Evolutionary conservation across 2,888 invertebrate genomes (phyloP).

Genomic region (Orthosia cruda): DNA sequence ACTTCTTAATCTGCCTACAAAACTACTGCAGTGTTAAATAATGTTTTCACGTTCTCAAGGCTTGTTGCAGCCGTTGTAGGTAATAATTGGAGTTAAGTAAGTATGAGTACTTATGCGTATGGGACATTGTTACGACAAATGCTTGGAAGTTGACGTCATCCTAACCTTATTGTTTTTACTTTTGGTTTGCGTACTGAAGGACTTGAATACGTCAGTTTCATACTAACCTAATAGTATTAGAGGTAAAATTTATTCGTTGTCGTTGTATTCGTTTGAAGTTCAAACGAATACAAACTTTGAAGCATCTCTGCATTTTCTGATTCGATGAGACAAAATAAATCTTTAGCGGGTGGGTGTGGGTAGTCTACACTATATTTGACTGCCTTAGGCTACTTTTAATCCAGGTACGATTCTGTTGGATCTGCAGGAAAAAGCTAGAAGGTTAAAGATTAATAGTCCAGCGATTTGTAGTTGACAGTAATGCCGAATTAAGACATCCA

Average conservation of each 20-base stretch:
- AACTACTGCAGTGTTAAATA: constrained; percentile 14
- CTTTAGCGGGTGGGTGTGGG: no score
- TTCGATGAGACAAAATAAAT: no score
- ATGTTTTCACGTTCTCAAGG: constrained; percentile 14
- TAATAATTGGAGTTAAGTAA: constrained; percentile 24
- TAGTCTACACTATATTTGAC: no score
- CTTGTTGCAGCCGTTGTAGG: constrained; percentile 19
- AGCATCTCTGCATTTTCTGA: background rate
- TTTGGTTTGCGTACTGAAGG: constrained; percentile 23
- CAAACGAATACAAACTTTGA: no score
- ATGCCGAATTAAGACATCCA: background rate
- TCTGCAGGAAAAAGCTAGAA: background rate
- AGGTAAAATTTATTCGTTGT: background rate
- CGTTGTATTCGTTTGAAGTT: background rate
- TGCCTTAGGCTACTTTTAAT: background rate
- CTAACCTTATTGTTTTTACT: constrained; percentile 46
- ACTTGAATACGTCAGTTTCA: background rate
- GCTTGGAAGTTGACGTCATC: constrained; percentile 59
- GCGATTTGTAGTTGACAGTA: background rate
- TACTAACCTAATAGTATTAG: background rate
- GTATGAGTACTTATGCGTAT: constrained; percentile 29
- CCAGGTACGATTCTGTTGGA: background rate
- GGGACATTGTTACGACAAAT: constrained; percentile 47
- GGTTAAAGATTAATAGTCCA: no score
- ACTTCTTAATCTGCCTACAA: background rate